Evolutionary conservation across 2,113 vertebrate genomes (phyloP).

Genomic region (Pedetes capensis): DNA sequence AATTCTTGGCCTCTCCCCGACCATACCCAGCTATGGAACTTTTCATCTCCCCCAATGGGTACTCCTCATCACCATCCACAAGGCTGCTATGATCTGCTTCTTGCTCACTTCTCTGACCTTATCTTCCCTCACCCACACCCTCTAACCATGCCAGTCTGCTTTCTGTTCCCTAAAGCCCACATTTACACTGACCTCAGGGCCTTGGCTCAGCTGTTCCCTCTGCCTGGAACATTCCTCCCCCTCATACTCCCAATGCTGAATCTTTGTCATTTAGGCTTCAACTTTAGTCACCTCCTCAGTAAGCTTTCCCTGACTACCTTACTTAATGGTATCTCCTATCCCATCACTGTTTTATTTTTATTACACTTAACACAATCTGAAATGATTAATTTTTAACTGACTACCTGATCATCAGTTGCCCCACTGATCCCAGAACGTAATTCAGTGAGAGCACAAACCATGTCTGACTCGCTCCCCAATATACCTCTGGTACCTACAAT

Average conservation of each 20-base stretch:
- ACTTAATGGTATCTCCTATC: neutral
- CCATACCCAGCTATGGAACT: neutral
- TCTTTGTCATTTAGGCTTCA: neutral
- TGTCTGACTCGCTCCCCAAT: neutral
- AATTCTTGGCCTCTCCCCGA: neutral
- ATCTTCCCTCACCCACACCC: neutral
- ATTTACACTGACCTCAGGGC: neutral
- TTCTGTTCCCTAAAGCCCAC: neutral
- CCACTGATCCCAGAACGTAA: neutral
- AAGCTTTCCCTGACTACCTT: neutral
- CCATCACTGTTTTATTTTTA: constrained; percentile 14
- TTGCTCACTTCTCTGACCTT: neutral
- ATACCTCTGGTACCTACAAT: neutral
- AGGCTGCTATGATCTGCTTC: neutral
- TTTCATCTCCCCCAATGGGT: neutral
- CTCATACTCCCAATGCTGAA: neutral
- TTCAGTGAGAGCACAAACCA: neutral
- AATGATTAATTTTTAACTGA: constrained; percentile 1
- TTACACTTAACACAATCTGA: neutral
- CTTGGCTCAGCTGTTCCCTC: neutral
- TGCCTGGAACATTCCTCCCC: neutral
- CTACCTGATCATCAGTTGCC: neutral
- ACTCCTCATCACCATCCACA: neutral
- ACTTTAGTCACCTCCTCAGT: neutral
- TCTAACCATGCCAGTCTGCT: neutral